Percentiles rank a stretch among this genome's conserved stretches.
Evolutionary conservation across 64 coral and sea anemone species (phyloP).

Genomic region (Montipora capricornis): DNA sequence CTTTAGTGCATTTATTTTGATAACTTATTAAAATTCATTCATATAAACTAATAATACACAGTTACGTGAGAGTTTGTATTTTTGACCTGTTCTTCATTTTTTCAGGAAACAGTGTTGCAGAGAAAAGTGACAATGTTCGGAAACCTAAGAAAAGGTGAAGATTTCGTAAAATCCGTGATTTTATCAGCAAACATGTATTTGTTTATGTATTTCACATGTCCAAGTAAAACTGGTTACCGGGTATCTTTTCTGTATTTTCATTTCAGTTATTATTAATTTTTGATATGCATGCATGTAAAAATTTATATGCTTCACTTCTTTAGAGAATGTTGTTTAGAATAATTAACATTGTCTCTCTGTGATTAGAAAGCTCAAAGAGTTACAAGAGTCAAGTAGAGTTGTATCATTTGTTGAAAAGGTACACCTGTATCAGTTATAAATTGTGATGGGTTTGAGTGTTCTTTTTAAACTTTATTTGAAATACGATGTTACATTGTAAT

Average conservation of each 20-base stretch:
- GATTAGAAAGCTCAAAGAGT: conserved; percentile 15
- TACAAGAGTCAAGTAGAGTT: neutral
- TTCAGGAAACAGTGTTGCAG: neutral
- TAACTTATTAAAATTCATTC: no score
- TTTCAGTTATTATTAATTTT: no score
- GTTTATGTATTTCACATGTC: neutral
- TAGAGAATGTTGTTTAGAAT: no score
- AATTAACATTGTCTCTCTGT: neutral
- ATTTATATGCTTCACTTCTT: no score
- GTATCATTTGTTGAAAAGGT: conserved; percentile 16
- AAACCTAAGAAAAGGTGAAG: conserved; percentile 15
- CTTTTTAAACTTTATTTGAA: no score
- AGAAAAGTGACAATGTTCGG: neutral
- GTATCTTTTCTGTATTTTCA: no score
- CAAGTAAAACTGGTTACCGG: no score
- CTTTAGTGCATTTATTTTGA: no score
- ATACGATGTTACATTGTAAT: no score
- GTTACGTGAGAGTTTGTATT: neutral
- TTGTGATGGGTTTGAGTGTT: neutral
- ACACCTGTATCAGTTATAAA: neutral
- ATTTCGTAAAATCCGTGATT: neutral
- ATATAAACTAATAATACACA: neutral
- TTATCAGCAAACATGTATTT: neutral
- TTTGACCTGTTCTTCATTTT: neutral
- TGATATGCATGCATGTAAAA: no score